Percentiles rank a stretch among this genome's conserved stretches.
These are phyloP conservation scores for Melopsittacus undulatus DNA, from an alignment of 2,797 vertebrate genomes.

Conservation along the genomic window DNA sequence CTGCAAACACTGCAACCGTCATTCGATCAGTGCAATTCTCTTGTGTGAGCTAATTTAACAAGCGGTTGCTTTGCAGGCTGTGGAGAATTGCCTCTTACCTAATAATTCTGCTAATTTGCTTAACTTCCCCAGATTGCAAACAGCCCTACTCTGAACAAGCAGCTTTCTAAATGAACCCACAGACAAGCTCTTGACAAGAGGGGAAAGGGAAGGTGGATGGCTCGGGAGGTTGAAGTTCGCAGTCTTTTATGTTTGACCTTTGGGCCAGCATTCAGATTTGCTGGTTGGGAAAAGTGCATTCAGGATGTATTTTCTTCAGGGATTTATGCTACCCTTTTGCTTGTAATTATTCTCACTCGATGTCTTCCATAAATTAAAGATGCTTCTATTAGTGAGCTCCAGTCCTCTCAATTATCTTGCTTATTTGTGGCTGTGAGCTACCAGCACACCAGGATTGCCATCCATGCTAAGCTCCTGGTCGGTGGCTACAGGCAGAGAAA, in stretches of 20 bases:
- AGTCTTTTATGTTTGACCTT: conserved; percentile 64
- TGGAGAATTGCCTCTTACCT: conserved; percentile 69
- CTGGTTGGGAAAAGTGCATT: conserved; percentile 37
- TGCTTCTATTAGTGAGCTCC: conserved; percentile 34
- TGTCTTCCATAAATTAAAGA: conserved; percentile 66
- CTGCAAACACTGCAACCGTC: conserved; percentile 37
- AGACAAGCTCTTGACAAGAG: conserved; percentile 39
- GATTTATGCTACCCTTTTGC: conserved; percentile 64
- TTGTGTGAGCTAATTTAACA: conserved; percentile 65
- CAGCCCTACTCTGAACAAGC: conserved; percentile 23
- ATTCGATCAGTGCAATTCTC: conserved; percentile 44
- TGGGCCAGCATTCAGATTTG: conserved; percentile 47
- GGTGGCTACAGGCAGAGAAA: not conserved
- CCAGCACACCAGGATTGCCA: not conserved
- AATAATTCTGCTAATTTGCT: conserved; percentile 74
- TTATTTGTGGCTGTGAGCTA: not conserved
- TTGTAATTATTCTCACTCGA: conserved; percentile 63
- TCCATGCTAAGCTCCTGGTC: not conserved
- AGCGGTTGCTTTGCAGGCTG: conserved; percentile 63
- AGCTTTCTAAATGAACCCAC: conserved; percentile 56
- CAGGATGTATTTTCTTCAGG: conserved; percentile 52
- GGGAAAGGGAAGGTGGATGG: conserved; percentile 19
- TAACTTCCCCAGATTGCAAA: conserved; percentile 67
- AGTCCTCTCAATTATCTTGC: conserved; percentile 28
- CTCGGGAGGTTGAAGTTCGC: conserved; percentile 39